Base-by-base conservation (phyloP, 2,888 invertebrate species). In the Drosophila atroscutellata region DNA sequence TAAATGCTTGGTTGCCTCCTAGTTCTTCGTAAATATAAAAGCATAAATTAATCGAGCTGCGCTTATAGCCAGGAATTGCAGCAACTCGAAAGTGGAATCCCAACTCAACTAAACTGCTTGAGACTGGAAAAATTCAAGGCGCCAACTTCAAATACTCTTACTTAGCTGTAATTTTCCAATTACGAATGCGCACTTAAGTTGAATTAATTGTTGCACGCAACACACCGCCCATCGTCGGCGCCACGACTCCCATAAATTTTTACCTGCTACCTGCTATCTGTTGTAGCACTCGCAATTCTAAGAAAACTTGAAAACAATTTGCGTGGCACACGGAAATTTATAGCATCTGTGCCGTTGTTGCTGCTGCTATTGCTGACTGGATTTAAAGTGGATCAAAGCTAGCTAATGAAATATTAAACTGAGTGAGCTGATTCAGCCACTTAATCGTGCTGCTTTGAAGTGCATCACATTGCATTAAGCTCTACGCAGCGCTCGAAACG, bases 121-220 rank as follows among this genome's bases (percentile, higher is more conserved):
- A 77, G 72, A 24, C 67, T 34, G 64, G 55, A 60, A 47, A 69
- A 64, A 62, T 50, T 36, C 62, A 28, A 26, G 15, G 28, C 55
- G 20, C 49, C 47, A 63, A 67, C 74, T 65, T 64, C 15, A 78
- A 83, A 78, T 71, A 54, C 75, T 50, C 49, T 52, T 76, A 68
- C 78, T 83, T 83, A 59, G 64, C 45, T 63, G 75, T 79, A 86
- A 81, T 83, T 89, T 83, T 58, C 75, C 89, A 86, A 89, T 89
- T 89, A 83, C 81, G 82, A 84, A 83, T 84, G 86, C 86, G 77
- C 86, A 86, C 89, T 89, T 84, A 72, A 84, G 85, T 86, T 86
- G 81, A 79, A 86, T 86, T 86, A 86, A 86, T 89, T 84, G 86
- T 81, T 80, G 76, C 72, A 50, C 51, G 73, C 82, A 71, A 42